These are phyloP conservation scores for Cephus spinipes DNA, from an alignment of 2,888 invertebrate species.

Conservation along the genomic window DNA sequence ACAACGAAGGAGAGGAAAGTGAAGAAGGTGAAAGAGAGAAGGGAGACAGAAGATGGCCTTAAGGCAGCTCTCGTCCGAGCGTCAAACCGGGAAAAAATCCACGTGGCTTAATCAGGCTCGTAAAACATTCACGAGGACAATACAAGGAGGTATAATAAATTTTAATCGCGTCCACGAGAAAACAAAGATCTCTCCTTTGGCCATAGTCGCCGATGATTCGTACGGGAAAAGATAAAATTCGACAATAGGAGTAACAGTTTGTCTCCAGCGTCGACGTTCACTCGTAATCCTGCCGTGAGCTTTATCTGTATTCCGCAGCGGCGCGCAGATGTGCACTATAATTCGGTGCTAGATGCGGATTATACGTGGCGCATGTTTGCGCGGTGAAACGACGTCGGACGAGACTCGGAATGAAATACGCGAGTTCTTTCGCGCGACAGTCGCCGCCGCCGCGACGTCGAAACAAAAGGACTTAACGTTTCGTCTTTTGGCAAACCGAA, in stretches of 20 bases:
- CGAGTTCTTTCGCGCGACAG: slow-evolving; percentile 3
- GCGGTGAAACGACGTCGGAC: slow-evolving; percentile 5
- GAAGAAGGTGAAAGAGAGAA: neutral
- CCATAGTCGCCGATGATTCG: neutral
- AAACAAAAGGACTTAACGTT: neutral
- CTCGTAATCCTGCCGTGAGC: neutral
- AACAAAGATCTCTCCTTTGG: neutral
- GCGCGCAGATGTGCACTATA: neutral
- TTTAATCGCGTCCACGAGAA: neutral
- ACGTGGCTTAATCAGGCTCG: neutral
- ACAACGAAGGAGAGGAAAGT: slow-evolving; percentile 4
- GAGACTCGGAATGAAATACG: slow-evolving; percentile 3
- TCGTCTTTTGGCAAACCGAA: neutral
- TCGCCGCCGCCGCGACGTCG: neutral
- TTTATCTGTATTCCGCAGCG: neutral
- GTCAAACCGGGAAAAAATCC: neutral
- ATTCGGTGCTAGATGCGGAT: slow-evolving; percentile 1
- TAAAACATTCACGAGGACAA: neutral
- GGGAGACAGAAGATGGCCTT: slow-evolving; percentile 15
- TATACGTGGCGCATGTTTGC: slow-evolving; percentile 1
- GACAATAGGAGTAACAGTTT: neutral
- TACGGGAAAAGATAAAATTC: neutral
- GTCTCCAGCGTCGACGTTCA: neutral
- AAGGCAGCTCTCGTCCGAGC: neutral
- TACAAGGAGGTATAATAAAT: neutral